A percentile compares a stretch with the other conserved stretches of the same genome.
These are phyloP conservation scores for Elaeidobius kamerunicus DNA, from an alignment of 2,888 invertebrate genomes.

Conservation along the genomic window DNA sequence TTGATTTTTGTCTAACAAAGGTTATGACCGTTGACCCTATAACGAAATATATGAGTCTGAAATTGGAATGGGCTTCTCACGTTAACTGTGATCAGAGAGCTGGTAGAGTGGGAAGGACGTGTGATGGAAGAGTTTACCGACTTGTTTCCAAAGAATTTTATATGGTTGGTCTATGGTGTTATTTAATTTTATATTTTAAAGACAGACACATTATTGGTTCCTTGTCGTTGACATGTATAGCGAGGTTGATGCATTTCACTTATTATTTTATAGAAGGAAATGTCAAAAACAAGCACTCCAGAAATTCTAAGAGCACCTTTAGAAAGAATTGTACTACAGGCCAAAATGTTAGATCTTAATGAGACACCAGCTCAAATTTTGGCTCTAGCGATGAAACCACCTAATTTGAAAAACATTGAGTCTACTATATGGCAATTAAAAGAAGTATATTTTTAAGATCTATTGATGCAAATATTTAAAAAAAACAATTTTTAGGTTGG, in stretches of 20 bases:
- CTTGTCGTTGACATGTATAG: slow-evolving; percentile 4
- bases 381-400: slow-evolving; percentile 83
- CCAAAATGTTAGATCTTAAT: slow-evolving; percentile 81
- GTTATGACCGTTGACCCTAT: slow-evolving; percentile 68
- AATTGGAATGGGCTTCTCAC: slow-evolving; percentile 84
- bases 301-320: slow-evolving; percentile 81
- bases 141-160: slow-evolving; percentile 69
- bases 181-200: slow-evolving; percentile 4
- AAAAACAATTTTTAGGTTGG: slow-evolving; percentile 59
- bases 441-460: slow-evolving; percentile 57
- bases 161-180: slow-evolving; percentile 52
- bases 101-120: slow-evolving; percentile 87
- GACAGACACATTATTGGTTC: neutral
- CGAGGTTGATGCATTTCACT: no score
- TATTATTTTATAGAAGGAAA: slow-evolving; percentile 45
- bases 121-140: slow-evolving; percentile 82
- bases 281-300: slow-evolving; percentile 60
- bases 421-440: slow-evolving; percentile 81
- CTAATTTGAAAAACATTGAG: slow-evolving; percentile 76
- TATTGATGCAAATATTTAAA: no score
- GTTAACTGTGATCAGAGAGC: slow-evolving; percentile 86
- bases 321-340: slow-evolving; percentile 72
- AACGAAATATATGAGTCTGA: slow-evolving; percentile 76
- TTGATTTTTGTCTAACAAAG: slow-evolving; percentile 93
- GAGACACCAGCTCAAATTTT: slow-evolving; percentile 73